phyloP scores from a whole-genome alignment of 2,113 vertebrate species.

The Pantherophis guttatus region DNA sequence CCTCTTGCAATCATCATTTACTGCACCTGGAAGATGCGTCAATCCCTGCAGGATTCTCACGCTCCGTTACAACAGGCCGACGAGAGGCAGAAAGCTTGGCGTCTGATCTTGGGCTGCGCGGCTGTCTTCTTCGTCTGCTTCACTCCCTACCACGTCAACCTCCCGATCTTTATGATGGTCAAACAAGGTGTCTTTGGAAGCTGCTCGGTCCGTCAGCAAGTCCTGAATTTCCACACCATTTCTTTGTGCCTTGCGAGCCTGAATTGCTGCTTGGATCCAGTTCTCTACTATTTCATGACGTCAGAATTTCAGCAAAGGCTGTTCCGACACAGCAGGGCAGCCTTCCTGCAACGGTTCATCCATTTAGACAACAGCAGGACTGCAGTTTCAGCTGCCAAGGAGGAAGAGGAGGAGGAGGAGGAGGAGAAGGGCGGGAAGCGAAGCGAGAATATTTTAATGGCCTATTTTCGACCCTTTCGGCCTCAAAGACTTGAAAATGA shows the following conservation, averaged over 20 bases:
- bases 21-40: constrained; percentile 77
- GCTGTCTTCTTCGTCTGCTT: constrained; percentile 87
- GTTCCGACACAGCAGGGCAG: constrained; percentile 35
- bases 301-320: constrained; percentile 83
- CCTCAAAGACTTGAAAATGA: constrained; percentile 44
- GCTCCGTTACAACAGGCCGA: constrained; percentile 28
- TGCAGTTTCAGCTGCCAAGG: constrained; percentile 40
- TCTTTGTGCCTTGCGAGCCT: constrained; percentile 85
- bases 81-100: constrained; percentile 78
- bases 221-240: constrained; percentile 78
- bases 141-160: constrained; percentile 87
- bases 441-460: background rate
- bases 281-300: constrained; percentile 92
- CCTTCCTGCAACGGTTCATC: constrained; percentile 54
- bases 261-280: constrained; percentile 86
- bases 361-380: constrained; percentile 46
- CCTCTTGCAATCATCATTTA: constrained; percentile 76
- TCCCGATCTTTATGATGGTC: constrained; percentile 83
- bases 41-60: constrained; percentile 65
- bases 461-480: constrained; percentile 42
- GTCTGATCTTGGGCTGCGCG: constrained; percentile 80
- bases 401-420: fast-evolving
- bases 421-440: fast-evolving
- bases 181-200: constrained; percentile 70
- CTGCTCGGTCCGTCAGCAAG: constrained; percentile 60